These are phyloP conservation scores for Oryzias curvinotus DNA, from an alignment of 2,113 vertebrate genomes.

Conservation along the genomic window DNA sequence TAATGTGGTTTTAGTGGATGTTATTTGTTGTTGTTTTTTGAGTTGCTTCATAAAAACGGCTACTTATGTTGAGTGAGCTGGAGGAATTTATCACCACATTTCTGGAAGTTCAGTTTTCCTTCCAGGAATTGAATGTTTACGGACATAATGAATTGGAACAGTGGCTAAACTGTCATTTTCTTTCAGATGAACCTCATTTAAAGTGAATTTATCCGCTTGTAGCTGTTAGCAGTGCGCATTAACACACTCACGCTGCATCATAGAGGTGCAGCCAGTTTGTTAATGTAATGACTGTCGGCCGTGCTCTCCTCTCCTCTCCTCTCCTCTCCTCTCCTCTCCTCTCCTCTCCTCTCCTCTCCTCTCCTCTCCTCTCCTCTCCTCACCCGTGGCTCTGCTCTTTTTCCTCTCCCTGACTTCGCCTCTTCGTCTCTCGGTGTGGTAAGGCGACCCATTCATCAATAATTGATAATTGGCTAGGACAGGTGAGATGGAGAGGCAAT, in stretches of 20 bases:
- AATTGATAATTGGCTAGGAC: constrained; percentile 80
- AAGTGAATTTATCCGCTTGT: background rate
- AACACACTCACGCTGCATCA: constrained; percentile 8
- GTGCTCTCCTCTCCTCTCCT: constrained; percentile 32
- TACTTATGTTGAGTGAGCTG: too few relatives aligned
- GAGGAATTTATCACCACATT: background rate
- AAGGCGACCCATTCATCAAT: constrained; percentile 81
- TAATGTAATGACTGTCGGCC: constrained; percentile 44
- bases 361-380: constrained; percentile 48
- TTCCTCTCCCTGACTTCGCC: constrained; percentile 22
- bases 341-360: too few relatives aligned
- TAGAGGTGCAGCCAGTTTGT: constrained; percentile 46
- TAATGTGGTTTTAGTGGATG: too few relatives aligned
- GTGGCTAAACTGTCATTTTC: background rate
- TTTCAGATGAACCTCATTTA: background rate
- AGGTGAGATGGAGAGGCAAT: constrained; percentile 80
- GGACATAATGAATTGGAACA: background rate
- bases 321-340: constrained; percentile 21
- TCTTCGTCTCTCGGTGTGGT: constrained; percentile 40
- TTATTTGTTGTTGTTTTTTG: too few relatives aligned
- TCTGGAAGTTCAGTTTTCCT: background rate
- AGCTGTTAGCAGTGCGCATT: background rate
- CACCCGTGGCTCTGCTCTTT: constrained; percentile 28
- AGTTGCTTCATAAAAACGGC: too few relatives aligned
- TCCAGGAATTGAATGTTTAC: constrained; percentile 4